Base-by-base conservation (phyloP, 2,797 vertebrate genomes). In the Neomorphus geoffroyi region DNA sequence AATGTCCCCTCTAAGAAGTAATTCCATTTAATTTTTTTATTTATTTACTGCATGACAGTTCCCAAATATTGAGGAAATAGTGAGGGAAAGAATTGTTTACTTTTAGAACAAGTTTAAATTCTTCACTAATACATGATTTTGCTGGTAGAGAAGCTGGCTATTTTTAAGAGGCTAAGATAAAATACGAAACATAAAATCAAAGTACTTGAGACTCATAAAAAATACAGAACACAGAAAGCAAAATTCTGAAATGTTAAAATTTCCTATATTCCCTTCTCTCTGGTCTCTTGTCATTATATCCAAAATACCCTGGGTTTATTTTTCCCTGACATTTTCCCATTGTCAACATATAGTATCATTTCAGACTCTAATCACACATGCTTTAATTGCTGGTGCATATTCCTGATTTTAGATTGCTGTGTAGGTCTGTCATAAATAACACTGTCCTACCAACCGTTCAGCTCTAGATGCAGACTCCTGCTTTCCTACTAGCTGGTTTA, bases 381-480 rank as follows among this genome's bases (percentile, higher is more conserved):
- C 22, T 66, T 67, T 71, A 57, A 8, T 11, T 57, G 10, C 35
- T 60, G 45, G 6, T 72, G 33, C 41, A 53, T 26, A 28, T 32
- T 8, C 26, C 32, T 60, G 13, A 10, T 85, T 81, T 22, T 71
- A 51, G 43, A 51, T 58, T 50, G 53, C 80, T 57, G 7, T 2
- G 18, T 15, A 45, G 10, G 10, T 66, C 13, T 58, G 7, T n/a
- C 17, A 56, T 6, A 41, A 67, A 53, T 33, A 64, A 27, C 18
- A 13, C 5, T 0, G 10, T 9, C 16, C 30, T 35, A 33, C 21
- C 33, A 11, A 10, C n/a, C 12, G 0, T 11, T 56, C 28, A 61
- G 46, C 74, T 79, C 19, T 37, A 41, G 85, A n/a, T 10, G 7
- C 74, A 50, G 28, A 45, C 21, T 57, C 18, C 37, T 61, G 1